These are phyloP conservation scores for Astatotilapia flaviijosephi DNA, from an alignment of 2,113 vertebrate genomes.

Conservation along the genomic window DNA sequence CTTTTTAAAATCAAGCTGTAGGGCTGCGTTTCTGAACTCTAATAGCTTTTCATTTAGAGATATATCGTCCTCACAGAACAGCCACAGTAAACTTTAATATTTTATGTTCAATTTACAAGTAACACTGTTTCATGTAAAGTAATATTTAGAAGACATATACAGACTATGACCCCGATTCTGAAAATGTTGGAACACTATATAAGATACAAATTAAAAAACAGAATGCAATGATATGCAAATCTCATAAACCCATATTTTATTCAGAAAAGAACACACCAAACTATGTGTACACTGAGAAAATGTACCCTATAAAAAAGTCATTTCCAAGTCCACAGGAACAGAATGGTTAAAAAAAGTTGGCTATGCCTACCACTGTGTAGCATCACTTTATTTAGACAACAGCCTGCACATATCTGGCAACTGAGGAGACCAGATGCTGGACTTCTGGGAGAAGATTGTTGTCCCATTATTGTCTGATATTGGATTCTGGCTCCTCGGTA, in stretches of 20 bases:
- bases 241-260: neutral
- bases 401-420: neutral
- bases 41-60: neutral
- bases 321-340: neutral
- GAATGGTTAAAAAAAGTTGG: neutral
- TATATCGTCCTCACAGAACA: neutral
- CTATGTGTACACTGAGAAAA: neutral
- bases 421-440: neutral
- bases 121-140: neutral
- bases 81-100: neutral
- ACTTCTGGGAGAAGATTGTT: neutral
- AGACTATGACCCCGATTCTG: neutral
- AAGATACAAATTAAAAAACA: neutral
- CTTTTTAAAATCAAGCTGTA: neutral
- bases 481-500: neutral
- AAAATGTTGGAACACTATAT: neutral
- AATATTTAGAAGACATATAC: neutral
- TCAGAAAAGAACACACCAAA: neutral
- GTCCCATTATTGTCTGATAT: neutral
- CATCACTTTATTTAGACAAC: neutral
- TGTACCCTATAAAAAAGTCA: neutral
- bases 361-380: neutral
- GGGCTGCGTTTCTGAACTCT: neutral
- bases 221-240: neutral
- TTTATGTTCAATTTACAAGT: neutral